Evolutionary conservation across 2,113 vertebrate species (phyloP), one percentile per base, ranked within the genome.

Genomic region (Asarcornis scutulata): DNA sequence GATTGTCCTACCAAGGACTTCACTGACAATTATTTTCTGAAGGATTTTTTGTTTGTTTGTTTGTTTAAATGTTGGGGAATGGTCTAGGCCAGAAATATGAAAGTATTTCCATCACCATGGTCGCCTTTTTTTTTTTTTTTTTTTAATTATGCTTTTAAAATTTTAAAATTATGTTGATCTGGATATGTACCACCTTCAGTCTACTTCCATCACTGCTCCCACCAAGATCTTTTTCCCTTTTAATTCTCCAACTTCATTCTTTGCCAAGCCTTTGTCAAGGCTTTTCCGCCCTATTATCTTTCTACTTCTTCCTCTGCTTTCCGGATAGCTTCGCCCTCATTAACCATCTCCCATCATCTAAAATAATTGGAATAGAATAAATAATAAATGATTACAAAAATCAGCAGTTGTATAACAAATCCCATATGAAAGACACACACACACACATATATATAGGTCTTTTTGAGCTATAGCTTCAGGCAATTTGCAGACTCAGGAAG

Each of bases 401-500:
- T 76, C 62, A 64, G 62, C 17, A 60, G 34, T 26, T 68, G 20
- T 82, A 29, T 36, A 88, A 88, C 13, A 59, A 88, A 52, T 26
- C 17, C 48, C 34, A 82, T 50, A 23, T 7, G 20, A 79, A 93
- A 81, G 36, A 29, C 9, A 46, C 15, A 56, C 5, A 40, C 1
- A 46, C 3, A 18, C 1, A n/a, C 11, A 31, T 3, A 36, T 6
- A 40, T 3, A 38, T 4, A 22, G 11, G 46, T 16, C 23, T 83
- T 68, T 78, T 26, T 71, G 29, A 90, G 64, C 32, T 77, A 68
- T 20, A 75, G 46, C 76, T 93, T 82, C 86, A 84, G 88, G 90
- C 66, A 90, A 38, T 78, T 67, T 94, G 79, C 69, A 94, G 68
- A 72, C 60, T 69, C 76, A 90, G 87, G 72, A 95, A 91, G 66